Conservation (phyloP, 2,888 invertebrate genomes). For the Pandemis corylana region DNA sequence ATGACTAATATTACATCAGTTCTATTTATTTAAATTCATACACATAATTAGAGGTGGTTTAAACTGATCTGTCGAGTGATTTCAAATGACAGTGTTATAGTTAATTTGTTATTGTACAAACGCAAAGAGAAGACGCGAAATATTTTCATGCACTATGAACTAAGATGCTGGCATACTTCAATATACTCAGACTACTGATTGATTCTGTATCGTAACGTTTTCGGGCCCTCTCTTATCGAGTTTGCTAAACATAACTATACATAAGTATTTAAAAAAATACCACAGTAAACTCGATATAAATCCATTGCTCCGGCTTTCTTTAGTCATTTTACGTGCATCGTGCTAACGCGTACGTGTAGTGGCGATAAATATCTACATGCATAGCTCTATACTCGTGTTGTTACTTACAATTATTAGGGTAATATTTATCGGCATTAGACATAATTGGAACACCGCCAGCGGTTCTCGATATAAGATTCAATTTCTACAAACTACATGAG, state of each 20-base stretch:
- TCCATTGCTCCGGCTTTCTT: conserved; percentile 10
- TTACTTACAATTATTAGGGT: conserved; percentile 32
- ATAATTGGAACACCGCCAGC: conserved; percentile 68
- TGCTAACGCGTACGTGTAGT: conserved; percentile 18
- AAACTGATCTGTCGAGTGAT: conserved; percentile 70
- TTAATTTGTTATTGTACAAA: conserved; percentile 69
- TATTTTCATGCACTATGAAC: conserved; percentile 61
- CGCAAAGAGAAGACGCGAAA: conserved; percentile 61
- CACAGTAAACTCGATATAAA: conserved; percentile 14
- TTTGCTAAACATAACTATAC: conserved; percentile 17
- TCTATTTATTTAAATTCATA: conserved; percentile 79
- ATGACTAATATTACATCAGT: conserved; percentile 63
- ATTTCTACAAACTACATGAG: conserved; percentile 39
- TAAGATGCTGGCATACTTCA: conserved; percentile 54
- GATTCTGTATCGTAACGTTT: conserved; percentile 16
- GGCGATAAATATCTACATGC: conserved; percentile 33
- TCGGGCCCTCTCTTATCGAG: conserved; percentile 23
- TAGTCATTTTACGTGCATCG: conserved; percentile 20
- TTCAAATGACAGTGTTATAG: conserved; percentile 71
- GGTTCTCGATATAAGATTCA: conserved; percentile 51
- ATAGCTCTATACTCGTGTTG: conserved; percentile 29
- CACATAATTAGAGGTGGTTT: conserved; percentile 72
- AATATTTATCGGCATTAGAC: conserved; percentile 34
- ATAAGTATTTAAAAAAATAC: conserved; percentile 14
- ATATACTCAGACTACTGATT: conserved; percentile 8